Evolutionary conservation across 2,113 vertebrate species (phyloP).

Genomic region (Menidia beryllina): DNA sequence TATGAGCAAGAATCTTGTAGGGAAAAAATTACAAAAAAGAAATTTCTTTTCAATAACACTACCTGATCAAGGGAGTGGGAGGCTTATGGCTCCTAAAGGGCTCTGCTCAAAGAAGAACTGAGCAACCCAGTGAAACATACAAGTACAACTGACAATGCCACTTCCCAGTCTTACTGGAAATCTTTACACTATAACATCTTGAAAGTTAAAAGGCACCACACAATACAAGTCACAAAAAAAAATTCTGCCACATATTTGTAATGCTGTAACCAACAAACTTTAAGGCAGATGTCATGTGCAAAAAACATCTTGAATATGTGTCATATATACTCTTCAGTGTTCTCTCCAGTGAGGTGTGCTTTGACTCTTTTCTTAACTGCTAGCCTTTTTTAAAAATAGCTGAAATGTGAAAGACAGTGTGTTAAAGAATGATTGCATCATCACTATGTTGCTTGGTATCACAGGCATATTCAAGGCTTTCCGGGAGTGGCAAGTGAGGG

Average conservation of each 20-base stretch:
- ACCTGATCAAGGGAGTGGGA: slow-evolving; percentile 75
- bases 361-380: slow-evolving; percentile 54
- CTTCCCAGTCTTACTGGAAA: slow-evolving; percentile 57
- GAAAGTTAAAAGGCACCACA: slow-evolving; percentile 90
- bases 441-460: slow-evolving; percentile 66
- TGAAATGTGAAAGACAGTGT: slow-evolving; percentile 68
- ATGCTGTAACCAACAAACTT: slow-evolving; percentile 77
- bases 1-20: slow-evolving; percentile 62
- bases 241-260: slow-evolving; percentile 75
- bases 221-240: slow-evolving; percentile 85
- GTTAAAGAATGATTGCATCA: slow-evolving; percentile 76
- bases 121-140: slow-evolving; percentile 61
- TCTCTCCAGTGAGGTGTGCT: slow-evolving; percentile 70
- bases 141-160: slow-evolving; percentile 59
- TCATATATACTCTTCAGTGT: slow-evolving; percentile 50
- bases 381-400: slow-evolving; percentile 63
- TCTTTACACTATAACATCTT: slow-evolving; percentile 59
- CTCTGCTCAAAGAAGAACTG: slow-evolving; percentile 60
- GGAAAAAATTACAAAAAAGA: slow-evolving; percentile 53
- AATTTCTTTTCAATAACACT: slow-evolving; percentile 68
- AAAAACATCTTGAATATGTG: slow-evolving; percentile 71
- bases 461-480: slow-evolving; percentile 73
- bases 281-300: slow-evolving; percentile 85
- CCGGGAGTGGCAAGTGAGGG: slow-evolving; percentile 36
- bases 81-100: slow-evolving; percentile 52